phyloP scores from a whole-genome alignment of 2,888 invertebrate species.

The Nomada ruficornis region DNA sequence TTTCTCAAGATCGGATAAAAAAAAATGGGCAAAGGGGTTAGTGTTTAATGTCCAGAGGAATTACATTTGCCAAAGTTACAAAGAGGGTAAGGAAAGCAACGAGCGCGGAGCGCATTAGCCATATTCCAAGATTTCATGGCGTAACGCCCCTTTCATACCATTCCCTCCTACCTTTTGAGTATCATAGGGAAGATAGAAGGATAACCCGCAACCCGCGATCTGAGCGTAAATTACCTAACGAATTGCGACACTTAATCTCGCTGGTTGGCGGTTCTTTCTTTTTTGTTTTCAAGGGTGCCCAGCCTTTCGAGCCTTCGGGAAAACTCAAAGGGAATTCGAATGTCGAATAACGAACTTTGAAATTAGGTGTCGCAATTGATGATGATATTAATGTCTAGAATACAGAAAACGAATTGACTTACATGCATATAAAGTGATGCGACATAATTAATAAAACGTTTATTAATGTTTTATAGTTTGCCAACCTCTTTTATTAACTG shows the following conservation, averaged over 20 bases:
- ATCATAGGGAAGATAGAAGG: slow-evolving; percentile 70
- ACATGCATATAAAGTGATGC: no score
- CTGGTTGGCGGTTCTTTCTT: not conserved
- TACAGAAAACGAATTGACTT: no score
- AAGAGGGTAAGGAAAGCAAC: slow-evolving; percentile 43
- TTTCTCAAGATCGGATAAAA: no score
- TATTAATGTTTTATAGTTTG: no score
- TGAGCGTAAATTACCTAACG: slow-evolving; percentile 74
- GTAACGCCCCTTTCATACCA: slow-evolving; percentile 81
- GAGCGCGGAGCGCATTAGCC: slow-evolving; percentile 59
- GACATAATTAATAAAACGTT: no score
- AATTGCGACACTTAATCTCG: slow-evolving; percentile 53
- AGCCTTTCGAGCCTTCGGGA: no score
- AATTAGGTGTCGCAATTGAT: no score
- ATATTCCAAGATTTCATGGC: slow-evolving; percentile 84
- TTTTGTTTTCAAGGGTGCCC: not conserved
- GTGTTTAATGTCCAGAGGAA: slow-evolving; percentile 24
- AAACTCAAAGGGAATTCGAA: no score
- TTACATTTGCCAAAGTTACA: slow-evolving; percentile 4
- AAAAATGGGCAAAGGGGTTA: slow-evolving; percentile 12
- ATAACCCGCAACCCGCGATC: slow-evolving; percentile 57
- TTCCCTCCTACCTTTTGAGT: slow-evolving; percentile 66
- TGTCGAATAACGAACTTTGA: no score
- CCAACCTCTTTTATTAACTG: not conserved
- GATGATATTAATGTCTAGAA: no score